A percentile compares a stretch with the other conserved stretches of the same genome.
These are phyloP conservation scores for Thunnus thynnus DNA, from an alignment of 2,113 vertebrate genomes.

Conservation along the genomic window DNA sequence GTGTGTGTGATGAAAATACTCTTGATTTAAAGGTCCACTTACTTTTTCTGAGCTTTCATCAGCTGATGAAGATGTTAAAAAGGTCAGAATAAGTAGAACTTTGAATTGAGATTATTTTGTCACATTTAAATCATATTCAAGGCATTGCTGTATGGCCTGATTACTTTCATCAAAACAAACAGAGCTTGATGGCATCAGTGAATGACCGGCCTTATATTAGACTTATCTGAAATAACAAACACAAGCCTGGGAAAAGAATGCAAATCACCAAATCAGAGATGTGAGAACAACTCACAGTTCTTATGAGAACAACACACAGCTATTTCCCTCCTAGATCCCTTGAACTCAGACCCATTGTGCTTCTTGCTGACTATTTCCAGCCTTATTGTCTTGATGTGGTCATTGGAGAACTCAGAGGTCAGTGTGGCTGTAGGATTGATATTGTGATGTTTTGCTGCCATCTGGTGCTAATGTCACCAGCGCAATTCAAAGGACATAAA, in stretches of 20 bases:
- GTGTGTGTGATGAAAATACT: background rate
- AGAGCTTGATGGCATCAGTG: background rate
- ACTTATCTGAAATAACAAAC: background rate
- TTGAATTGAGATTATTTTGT: too few relatives aligned
- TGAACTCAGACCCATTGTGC: conserved; percentile 21
- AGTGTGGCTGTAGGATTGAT: background rate
- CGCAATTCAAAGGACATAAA: background rate
- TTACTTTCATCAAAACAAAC: background rate
- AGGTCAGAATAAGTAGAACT: background rate
- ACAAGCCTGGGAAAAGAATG: background rate
- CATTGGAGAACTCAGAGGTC: background rate
- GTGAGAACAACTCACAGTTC: too few relatives aligned
- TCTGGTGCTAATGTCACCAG: conserved; percentile 33
- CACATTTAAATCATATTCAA: background rate
- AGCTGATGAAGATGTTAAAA: background rate
- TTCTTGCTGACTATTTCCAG: background rate
- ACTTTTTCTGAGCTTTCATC: background rate
- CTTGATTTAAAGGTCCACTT: background rate
- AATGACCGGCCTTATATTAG: background rate
- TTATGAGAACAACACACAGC: background rate
- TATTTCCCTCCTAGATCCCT: background rate
- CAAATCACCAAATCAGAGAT: background rate
- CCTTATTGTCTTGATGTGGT: background rate
- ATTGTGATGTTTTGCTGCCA: conserved; percentile 53
- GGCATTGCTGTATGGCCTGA: background rate